phyloP scores from a whole-genome alignment of 2,113 vertebrate species.

The Todiramphus chloris region DNA sequence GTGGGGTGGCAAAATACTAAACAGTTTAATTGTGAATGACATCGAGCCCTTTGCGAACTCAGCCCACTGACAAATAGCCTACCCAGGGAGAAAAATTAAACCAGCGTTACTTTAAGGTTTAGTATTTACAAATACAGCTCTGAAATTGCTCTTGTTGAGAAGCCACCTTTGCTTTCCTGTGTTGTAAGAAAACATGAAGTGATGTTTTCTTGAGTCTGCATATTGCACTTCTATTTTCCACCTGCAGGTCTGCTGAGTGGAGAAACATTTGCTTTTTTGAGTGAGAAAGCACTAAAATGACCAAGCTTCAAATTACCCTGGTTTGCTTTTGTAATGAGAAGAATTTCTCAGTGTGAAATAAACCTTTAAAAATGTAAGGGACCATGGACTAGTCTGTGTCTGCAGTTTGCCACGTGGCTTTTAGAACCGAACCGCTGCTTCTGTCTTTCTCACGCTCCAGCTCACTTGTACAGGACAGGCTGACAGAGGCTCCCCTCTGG shows the following conservation, averaged over 20 bases:
- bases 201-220: not conserved
- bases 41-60: not conserved
- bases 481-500: not conserved
- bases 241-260: not conserved
- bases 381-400: not conserved
- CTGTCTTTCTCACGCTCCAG: not conserved
- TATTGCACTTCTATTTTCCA: not conserved
- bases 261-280: not conserved
- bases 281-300: not conserved
- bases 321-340: constrained; percentile 18
- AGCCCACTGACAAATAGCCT: not conserved
- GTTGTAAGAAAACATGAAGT: not conserved
- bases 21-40: not conserved
- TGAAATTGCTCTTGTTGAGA: not conserved
- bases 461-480: not conserved
- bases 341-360: constrained; percentile 48
- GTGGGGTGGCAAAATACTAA: not conserved
- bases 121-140: not conserved
- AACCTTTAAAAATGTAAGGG: constrained; percentile 3
- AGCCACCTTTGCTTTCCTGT: not conserved
- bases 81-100: not conserved
- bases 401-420: not conserved
- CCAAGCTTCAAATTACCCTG: not conserved
- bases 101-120: not conserved
- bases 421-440: not conserved